Percentiles rank a stretch among this genome's conserved stretches.
phyloP scores from a whole-genome alignment of 2,888 invertebrate genomes.

The Agonopterix arenella region DNA sequence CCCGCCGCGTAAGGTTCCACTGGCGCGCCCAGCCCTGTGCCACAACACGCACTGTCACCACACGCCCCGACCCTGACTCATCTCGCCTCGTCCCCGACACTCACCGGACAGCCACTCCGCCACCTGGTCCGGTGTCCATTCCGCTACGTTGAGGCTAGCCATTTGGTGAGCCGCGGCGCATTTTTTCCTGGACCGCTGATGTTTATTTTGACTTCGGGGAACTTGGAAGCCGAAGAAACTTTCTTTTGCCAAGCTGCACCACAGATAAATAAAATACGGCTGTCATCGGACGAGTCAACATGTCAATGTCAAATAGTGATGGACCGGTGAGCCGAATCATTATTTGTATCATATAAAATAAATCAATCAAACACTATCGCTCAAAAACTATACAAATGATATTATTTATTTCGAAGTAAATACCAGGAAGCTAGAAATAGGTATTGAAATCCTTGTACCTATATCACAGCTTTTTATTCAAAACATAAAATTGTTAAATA shows the following conservation, averaged over 20 bases:
- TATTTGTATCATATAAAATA: too few relatives aligned
- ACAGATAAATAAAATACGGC: background rate
- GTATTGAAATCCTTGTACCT: too few relatives aligned
- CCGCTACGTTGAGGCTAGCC: constrained; percentile 80
- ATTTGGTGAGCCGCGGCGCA: constrained; percentile 35
- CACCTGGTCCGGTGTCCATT: constrained; percentile 94
- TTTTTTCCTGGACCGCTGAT: constrained; percentile 26
- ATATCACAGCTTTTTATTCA: too few relatives aligned
- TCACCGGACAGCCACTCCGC: constrained; percentile 93
- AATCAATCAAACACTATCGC: too few relatives aligned
- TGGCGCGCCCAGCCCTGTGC: constrained; percentile 84
- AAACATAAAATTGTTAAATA: too few relatives aligned
- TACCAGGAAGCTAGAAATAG: too few relatives aligned
- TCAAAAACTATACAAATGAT: too few relatives aligned
- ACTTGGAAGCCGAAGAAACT: constrained; percentile 12
- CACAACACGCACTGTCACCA: constrained; percentile 16
- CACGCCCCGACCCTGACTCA: background rate
- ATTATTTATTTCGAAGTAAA: too few relatives aligned
- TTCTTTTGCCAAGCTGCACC: background rate
- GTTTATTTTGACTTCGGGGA: constrained; percentile 19
- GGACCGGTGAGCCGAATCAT: too few relatives aligned
- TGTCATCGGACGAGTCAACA: too few relatives aligned
- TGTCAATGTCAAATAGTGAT: too few relatives aligned
- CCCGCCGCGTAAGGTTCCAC: constrained; percentile 88
- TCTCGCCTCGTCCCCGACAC: constrained; percentile 6